Evolutionary conservation across 2,113 vertebrate genomes (phyloP), one percentile per base, ranked within the genome.

Genomic region (Megatriorchis doriae): DNA sequence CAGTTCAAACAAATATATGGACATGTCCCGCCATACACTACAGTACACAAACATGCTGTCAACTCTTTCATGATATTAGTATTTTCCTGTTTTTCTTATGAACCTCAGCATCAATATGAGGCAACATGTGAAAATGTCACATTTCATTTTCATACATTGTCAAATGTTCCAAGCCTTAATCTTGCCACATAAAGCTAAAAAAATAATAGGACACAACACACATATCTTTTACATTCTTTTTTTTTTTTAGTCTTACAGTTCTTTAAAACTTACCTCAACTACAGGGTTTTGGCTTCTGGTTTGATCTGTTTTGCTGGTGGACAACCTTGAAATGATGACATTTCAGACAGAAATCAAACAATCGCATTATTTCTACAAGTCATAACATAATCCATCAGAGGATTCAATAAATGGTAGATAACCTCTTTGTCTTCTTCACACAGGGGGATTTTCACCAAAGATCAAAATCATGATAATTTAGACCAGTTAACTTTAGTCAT

Each of bases 1-100:
- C 2, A 48, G 25, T 68, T 85, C 31, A 77, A 77, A 53, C 10
- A 59, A 70, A 83, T 36, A 70, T 5, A 52, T 16, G 14, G 16
- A 22, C 6, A 13, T 2, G 1, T 65, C 50, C 40, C 0, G 0
- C 7, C 14, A 22, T 47, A 65, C 2, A 16, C 10, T 68, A 16
- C 5, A 65, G 40, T 62, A 61, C 27, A 58, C 13, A 74, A 90
- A 71, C 7, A 11, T 40, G 20, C 68, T 83, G 25, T 10, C 27
- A 61, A 77, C 16, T 29, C 4, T 86, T 81, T 74, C 10, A 53
- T 8, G 56, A 50, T 83, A 81, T 48, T 86, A 40, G 8, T 52
- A 21, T 22, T 80, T 82, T 68, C 45, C 17, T 66, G 2, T 38
- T 87, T 81, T 90, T 83, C 48, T 68, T 50, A 56, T 21, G 23